phyloP scores from a whole-genome alignment of 2,113 vertebrate genomes.

The Nannobrachium achirus region DNA sequence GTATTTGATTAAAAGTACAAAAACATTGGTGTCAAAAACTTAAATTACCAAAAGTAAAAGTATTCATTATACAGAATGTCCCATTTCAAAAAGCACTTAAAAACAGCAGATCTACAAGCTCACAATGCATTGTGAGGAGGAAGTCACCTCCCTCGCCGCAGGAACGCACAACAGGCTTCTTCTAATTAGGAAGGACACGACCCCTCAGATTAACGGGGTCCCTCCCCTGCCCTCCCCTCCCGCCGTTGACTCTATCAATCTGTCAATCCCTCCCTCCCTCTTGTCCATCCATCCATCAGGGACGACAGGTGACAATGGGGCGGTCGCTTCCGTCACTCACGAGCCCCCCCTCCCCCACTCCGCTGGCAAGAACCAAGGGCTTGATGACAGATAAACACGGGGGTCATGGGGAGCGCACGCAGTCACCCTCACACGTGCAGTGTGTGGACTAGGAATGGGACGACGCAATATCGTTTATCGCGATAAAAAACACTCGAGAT shows the following conservation, averaged over 20 bases:
- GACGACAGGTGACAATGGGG: conserved; percentile 62
- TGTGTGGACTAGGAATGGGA: too few species aligned
- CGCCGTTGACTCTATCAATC: background rate
- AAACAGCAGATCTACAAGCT: too few species aligned
- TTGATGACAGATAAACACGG: conserved; percentile 68
- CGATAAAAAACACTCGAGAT: too few species aligned
- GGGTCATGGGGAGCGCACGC: conserved; percentile 67
- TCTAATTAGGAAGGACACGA: conserved; percentile 68
- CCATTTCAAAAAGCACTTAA: too few species aligned
- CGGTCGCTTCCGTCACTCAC: conserved; percentile 64
- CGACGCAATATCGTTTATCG: too few species aligned
- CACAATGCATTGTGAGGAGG: too few species aligned
- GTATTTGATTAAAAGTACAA: too few species aligned
- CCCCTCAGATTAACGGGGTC: conserved; percentile 63
- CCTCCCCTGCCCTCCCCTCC: too few species aligned
- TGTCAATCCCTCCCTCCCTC: conserved; percentile 55
- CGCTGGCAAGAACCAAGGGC: conserved; percentile 58
- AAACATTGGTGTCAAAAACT: too few species aligned
- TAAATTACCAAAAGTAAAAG: too few species aligned
- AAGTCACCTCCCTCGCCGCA: too few species aligned
- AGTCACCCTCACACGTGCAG: conserved; percentile 32
- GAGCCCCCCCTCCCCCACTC: conserved; percentile 38
- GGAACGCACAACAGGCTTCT: background rate
- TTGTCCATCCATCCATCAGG: conserved; percentile 60
- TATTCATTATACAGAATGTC: too few species aligned